Conservation (phyloP, 2,113 vertebrate genomes). For the Megaptera novaeangliae region DNA sequence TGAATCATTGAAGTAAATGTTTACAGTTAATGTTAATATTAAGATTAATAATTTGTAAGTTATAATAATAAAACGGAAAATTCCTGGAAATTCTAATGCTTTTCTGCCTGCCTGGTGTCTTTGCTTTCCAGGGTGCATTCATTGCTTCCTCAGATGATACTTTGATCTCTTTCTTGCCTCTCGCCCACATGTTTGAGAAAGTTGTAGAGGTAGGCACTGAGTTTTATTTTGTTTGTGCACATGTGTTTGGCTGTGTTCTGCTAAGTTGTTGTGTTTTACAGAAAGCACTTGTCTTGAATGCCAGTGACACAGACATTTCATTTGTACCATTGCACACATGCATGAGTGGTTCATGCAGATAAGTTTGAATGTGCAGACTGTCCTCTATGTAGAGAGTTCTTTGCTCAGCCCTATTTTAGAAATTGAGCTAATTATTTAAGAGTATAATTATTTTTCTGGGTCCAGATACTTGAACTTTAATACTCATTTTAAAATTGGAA, state of each 20-base stretch:
- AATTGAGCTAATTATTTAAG: neutral
- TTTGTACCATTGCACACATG: conserved; percentile 86
- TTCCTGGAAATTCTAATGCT: neutral
- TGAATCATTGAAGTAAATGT: neutral
- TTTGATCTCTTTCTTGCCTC: conserved; percentile 95
- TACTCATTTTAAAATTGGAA: conserved; percentile 2
- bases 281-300: conserved; percentile 59
- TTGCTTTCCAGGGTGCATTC: conserved; percentile 81
- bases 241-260: neutral
- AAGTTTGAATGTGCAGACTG: neutral
- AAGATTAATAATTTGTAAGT: too few relatives aligned
- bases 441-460: neutral
- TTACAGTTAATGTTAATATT: neutral
- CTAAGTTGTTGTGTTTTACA: conserved; percentile 75
- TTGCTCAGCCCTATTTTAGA: neutral
- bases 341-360: conserved; percentile 85
- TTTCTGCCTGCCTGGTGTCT: conserved; percentile 53
- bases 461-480: neutral
- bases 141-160: conserved; percentile 81
- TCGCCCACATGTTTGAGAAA: conserved; percentile 98
- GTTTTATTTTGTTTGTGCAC: neutral
- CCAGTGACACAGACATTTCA: conserved; percentile 78
- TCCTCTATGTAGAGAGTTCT: fast-evolving
- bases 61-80: neutral
- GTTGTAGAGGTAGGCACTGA: conserved; percentile 89